Percentiles rank a stretch among this genome's conserved stretches.
These are phyloP conservation scores for Limnodromus scolopaceus DNA, from an alignment of 2,797 vertebrate genomes.

Conservation along the genomic window DNA sequence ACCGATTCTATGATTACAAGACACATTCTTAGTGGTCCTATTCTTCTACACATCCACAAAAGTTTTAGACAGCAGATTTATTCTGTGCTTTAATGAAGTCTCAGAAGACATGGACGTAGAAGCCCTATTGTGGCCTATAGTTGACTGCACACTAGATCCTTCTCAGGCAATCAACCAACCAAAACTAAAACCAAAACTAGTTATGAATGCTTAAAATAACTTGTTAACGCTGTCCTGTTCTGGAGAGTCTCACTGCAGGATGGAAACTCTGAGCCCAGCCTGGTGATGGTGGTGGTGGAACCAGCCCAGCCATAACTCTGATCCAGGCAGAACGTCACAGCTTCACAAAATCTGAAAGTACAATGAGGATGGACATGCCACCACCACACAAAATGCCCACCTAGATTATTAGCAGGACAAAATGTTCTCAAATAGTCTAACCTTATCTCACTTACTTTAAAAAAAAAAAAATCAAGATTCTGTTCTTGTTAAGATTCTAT, in stretches of 20 bases:
- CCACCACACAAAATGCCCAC: too few species aligned
- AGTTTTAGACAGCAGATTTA: not conserved
- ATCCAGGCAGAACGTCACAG: not conserved
- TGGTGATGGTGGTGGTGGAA: too few species aligned
- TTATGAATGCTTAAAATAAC: not conserved
- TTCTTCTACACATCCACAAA: not conserved
- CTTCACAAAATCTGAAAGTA: too few species aligned
- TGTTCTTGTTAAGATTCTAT: not conserved
- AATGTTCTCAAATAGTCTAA: not conserved
- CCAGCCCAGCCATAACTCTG: not conserved
- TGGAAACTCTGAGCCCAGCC: not conserved
- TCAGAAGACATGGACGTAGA: not conserved
- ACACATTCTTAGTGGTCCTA: rapidly evolving
- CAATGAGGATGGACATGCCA: rapidly evolving
- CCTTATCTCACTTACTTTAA: not conserved
- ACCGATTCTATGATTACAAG: too few species aligned
- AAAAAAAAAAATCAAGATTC: not conserved
- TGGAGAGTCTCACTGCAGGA: not conserved
- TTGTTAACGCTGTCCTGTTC: rapidly evolving
- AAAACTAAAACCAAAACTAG: not conserved
- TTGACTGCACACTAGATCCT: not conserved
- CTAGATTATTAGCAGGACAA: not conserved
- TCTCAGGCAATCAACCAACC: not conserved
- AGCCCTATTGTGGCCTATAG: not conserved
- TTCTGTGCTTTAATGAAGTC: rapidly evolving